Evolutionary conservation across 1,140 invertebrate species (phyloP).

Genomic region (Drosophila tsacasi): DNA sequence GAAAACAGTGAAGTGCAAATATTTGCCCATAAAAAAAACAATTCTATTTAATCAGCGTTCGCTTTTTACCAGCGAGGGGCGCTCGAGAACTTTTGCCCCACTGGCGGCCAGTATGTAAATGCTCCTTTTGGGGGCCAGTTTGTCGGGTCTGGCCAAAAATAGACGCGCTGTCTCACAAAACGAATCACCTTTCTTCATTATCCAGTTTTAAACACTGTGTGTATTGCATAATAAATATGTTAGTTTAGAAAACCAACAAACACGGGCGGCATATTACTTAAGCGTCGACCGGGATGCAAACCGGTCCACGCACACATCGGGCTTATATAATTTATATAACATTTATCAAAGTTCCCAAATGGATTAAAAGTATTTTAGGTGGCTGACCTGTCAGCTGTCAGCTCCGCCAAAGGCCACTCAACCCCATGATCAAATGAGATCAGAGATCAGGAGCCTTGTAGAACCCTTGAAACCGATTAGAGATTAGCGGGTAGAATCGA

Average conservation of each 20-base stretch:
- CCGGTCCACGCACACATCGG: slow-evolving; percentile 58
- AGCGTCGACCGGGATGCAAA: slow-evolving; percentile 36
- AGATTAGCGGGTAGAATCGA: slow-evolving; percentile 9
- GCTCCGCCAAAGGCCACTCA: slow-evolving; percentile 63
- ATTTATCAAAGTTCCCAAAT: slow-evolving; percentile 51
- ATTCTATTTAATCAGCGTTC: slow-evolving; percentile 53
- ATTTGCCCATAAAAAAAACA: slow-evolving; percentile 38
- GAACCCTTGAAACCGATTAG: slow-evolving; percentile 44
- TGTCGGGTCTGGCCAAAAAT: slow-evolving; percentile 40
- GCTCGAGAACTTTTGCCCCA: slow-evolving; percentile 45
- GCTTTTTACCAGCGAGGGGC: slow-evolving; percentile 40
- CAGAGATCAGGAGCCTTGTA: slow-evolving; percentile 42
- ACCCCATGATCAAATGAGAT: slow-evolving; percentile 40
- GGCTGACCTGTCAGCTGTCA: slow-evolving; percentile 37
- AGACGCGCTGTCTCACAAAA: slow-evolving; percentile 17
- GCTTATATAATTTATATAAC: slow-evolving; percentile 73
- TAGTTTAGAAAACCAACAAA: slow-evolving; percentile 62
- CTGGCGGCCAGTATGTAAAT: slow-evolving; percentile 7
- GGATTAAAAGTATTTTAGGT: slow-evolving; percentile 48
- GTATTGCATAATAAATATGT: slow-evolving; percentile 66
- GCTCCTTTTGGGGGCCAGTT: slow-evolving; percentile 23
- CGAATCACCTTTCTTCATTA: slow-evolving; percentile 47
- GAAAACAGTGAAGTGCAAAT: slow-evolving; percentile 67
- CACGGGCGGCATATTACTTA: slow-evolving; percentile 50
- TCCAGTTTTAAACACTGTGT: slow-evolving; percentile 41